phyloP scores from a whole-genome alignment of 2,797 vertebrate species.

The Pteropus rufus region DNA sequence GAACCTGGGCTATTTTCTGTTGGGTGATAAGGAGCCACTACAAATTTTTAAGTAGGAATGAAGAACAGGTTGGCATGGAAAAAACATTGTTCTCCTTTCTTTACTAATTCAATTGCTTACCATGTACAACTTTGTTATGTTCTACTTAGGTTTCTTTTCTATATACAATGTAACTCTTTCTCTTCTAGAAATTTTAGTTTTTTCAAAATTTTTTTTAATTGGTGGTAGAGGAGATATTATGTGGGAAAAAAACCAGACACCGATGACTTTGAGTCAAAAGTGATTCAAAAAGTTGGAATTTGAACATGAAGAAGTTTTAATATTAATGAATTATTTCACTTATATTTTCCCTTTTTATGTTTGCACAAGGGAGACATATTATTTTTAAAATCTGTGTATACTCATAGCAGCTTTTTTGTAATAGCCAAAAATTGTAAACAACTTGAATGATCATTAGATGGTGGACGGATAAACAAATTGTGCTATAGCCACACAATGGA shows the following conservation, averaged over 20 bases:
- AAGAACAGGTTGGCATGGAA: background rate
- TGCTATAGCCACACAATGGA: background rate
- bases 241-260: background rate
- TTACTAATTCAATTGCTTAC: background rate
- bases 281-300: background rate
- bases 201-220: background rate
- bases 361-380: background rate
- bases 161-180: background rate
- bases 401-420: background rate
- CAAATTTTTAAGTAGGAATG: background rate
- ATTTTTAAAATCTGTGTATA: background rate
- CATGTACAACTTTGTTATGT: background rate
- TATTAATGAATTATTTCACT: background rate
- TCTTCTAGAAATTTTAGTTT: background rate
- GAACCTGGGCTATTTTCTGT: background rate
- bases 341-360: background rate
- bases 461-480: background rate
- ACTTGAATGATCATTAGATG: background rate
- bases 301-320: constrained; percentile 17
- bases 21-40: background rate
- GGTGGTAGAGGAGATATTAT: background rate
- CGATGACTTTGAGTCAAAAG: background rate
- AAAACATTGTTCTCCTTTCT: background rate
- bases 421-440: background rate
- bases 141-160: background rate